Percentiles rank a stretch among this genome's conserved stretches.
Conservation (phyloP, 2,113 vertebrate genomes). For the Mesocricetus auratus region DNA sequence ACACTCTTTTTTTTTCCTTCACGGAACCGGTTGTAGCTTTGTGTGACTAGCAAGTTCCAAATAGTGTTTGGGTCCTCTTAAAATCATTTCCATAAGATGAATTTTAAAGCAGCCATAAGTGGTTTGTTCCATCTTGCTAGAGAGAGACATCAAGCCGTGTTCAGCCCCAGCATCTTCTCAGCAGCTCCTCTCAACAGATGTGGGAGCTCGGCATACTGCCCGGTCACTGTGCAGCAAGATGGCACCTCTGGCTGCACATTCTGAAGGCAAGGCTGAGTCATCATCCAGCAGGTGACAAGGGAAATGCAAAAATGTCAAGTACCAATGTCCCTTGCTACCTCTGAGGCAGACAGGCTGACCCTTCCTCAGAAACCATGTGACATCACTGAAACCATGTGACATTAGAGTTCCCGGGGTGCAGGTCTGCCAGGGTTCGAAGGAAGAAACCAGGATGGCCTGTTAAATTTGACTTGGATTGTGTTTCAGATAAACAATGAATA, state of each 20-base stretch:
- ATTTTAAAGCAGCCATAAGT: background rate
- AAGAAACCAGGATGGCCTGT: background rate
- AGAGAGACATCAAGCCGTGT: background rate
- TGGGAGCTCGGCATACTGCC: too few species aligned
- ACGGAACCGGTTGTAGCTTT: background rate
- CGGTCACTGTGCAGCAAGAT: background rate
- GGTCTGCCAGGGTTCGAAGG: background rate
- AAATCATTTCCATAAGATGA: background rate
- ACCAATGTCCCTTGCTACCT: background rate
- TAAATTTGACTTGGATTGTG: background rate
- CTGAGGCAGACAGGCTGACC: background rate
- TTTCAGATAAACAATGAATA: constrained; percentile 20
- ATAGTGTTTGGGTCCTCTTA: background rate
- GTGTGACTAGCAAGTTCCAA: background rate
- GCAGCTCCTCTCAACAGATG: background rate
- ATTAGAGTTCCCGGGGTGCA: background rate
- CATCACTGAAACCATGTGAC: background rate
- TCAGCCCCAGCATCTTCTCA: background rate
- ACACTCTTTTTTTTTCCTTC: background rate
- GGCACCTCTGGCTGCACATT: background rate
- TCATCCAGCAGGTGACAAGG: background rate
- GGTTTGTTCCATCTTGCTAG: background rate
- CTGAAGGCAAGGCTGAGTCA: background rate
- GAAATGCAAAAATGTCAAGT: background rate
- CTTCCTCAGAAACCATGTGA: background rate